Percentiles rank a stretch among this genome's conserved stretches.
These are phyloP conservation scores for Odocoileus hemionus DNA, from an alignment of 2,113 vertebrate species.

Conservation along the genomic window DNA sequence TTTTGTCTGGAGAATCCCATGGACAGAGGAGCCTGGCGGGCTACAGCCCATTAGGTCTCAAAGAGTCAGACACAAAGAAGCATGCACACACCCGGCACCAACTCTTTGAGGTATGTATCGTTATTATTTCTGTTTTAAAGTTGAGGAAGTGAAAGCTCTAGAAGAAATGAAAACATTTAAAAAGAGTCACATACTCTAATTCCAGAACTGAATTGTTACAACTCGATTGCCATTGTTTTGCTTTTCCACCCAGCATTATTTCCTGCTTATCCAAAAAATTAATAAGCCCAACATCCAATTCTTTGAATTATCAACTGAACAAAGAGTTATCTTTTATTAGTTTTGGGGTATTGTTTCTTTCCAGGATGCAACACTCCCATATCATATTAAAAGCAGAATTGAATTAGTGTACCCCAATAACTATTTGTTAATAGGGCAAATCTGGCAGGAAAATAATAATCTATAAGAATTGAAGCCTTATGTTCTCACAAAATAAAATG, in stretches of 20 bases:
- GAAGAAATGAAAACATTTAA: not conserved
- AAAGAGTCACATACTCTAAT: not conserved
- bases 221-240: not conserved
- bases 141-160: not conserved
- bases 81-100: accelerated
- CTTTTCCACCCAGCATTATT: not conserved
- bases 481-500: not conserved
- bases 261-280: not conserved
- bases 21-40: not conserved
- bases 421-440: not conserved
- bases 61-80: not conserved
- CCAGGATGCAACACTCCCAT: not conserved
- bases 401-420: not conserved
- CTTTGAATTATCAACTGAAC: not conserved
- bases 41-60: not conserved
- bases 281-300: not conserved
- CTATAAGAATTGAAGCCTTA: not conserved
- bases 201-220: not conserved
- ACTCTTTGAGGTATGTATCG: no score
- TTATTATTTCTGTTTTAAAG: not conserved
- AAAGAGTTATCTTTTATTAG: not conserved
- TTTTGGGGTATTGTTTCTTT: not conserved
- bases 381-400: not conserved
- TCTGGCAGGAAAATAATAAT: not conserved
- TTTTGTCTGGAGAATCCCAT: not conserved